Evolutionary conservation across 2,113 vertebrate species (phyloP), one percentile per base, ranked within the genome.

Genomic region (Daboia siamensis): DNA sequence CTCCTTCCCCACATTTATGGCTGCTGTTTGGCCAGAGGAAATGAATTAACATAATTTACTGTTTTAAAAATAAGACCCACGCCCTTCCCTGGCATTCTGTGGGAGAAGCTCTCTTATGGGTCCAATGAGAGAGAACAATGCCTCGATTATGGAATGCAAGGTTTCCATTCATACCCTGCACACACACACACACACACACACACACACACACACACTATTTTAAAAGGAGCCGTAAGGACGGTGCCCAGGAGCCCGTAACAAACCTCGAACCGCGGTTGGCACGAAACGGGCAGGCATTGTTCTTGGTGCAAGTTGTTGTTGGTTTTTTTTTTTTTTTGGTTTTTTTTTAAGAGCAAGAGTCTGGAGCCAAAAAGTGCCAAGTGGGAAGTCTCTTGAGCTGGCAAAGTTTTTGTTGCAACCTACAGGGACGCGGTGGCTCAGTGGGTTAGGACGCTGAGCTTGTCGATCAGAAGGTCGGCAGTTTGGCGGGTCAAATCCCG

Each of bases 21-120:
- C 96, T 94, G 85, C 92, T 96, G 96, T 98, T 97, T 97, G 97
- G 97, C 95, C 94, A 95, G 97, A 98, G 98, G 98, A 98, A 98
- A 98, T 97, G 97, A 98, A 98, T 98, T 98, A 98, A 96, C 97
- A 98, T 98, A 98, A 98, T 98, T 98, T 98, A 98, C 97, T 97
- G 97, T 98, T 91, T 95, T 98, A 96, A 97, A 98, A 98, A 93
- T 94, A 92, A 89, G 97, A 95, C 95, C 90, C 96, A 57, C 94
- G 91, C 94, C 59, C 91, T 93, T 86, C 87, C 74, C 93, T 94
- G 4, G 24, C 95, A 92, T 94, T 92, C 87, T 94, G 94, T 93
- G 94, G 48, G 93, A 93, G 94, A 56, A 94, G 95, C 12, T 1
- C 97, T 95, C 97, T 97, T 97, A 94, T 97, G 97, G 96, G 96